Evolutionary conservation across 2,888 invertebrate species (phyloP).

Genomic region (Hypolimnas misippus): DNA sequence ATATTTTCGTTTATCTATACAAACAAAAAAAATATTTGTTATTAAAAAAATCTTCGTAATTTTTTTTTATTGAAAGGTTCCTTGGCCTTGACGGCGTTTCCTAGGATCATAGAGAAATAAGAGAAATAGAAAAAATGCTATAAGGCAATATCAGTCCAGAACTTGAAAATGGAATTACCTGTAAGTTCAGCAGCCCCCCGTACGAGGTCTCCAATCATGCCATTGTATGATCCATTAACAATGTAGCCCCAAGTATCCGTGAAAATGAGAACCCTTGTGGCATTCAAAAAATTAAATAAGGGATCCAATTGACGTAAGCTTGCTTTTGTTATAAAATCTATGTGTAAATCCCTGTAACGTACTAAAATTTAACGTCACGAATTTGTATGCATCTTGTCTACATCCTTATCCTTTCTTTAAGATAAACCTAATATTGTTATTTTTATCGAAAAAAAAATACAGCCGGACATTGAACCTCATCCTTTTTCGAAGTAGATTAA

Average conservation of each 20-base stretch:
- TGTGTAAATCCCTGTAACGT: conserved; percentile 18
- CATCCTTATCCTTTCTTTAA: too few relatives aligned
- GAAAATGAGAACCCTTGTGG: conserved; percentile 51
- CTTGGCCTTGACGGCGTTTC: too few relatives aligned
- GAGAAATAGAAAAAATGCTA: too few relatives aligned
- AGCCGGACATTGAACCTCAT: too few relatives aligned
- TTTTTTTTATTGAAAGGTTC: too few relatives aligned
- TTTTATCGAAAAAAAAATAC: too few relatives aligned
- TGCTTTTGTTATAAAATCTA: conserved; percentile 49
- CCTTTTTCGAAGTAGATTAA: too few relatives aligned
- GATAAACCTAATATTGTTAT: too few relatives aligned
- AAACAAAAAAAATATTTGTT: too few relatives aligned
- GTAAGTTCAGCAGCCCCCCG: conserved; percentile 61
- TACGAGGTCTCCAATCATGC: conserved; percentile 61
- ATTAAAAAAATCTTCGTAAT: too few relatives aligned
- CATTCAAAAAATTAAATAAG: conserved; percentile 63
- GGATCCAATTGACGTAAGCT: conserved; percentile 51
- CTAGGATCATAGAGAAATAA: too few relatives aligned
- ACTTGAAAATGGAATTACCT: conserved; percentile 47
- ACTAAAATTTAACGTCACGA: background rate
- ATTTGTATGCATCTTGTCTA: background rate
- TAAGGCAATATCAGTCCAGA: background rate
- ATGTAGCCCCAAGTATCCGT: conserved; percentile 64
- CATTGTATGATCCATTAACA: conserved; percentile 62
- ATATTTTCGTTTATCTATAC: too few relatives aligned